Base-by-base conservation (phyloP, 2,888 invertebrate species). In the Nowickia ferox region DNA sequence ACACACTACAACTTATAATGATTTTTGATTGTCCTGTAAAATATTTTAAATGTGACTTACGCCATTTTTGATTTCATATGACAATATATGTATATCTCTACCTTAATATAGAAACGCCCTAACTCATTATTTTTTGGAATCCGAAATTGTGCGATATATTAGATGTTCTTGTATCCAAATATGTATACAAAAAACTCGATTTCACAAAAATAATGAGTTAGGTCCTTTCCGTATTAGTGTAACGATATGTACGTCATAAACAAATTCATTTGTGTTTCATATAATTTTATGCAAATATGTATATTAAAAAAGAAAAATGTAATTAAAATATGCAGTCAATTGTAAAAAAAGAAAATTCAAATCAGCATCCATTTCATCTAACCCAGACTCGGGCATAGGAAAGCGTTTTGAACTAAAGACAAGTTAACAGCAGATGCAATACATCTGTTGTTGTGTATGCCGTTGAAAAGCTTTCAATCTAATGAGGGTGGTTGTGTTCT, bases 321-420 rank as follows among this genome's bases (percentile, higher is more conserved):
- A 85, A 85, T 85, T 85, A 85, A 74, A 74, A 85, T 78, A 85
- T 76, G 48, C 85, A 86, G 46, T 86, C 59, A 86, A 76, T 76
- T 86, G 82, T 86, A 72, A 86, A 82, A 38, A 86, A 86, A 82
- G n/a, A 82, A 86, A 79, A 71, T 22, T 71, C 65, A 76, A 59
- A 66, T 79, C 82, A 82, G 81, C 84, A 81, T 81, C 84, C 66
- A 77, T 72, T 69, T 55, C 19, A 11, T n/a, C 48, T 38, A 59
- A 59, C 65, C 57, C 51, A 30, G 9, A 71, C 42, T 42, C 10
- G 9, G 15, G 15, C 44, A 40, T 19, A 74, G 22, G n/a, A n/a
- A 19, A 48, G 59, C 48, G 74, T n/a, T 59, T 48, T 2, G 40
- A 61, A 46, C 30, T 42, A 30, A 53, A 48, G 17, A 65, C 9